Evolutionary conservation across 2,113 vertebrate genomes (phyloP).

Genomic region (Istiophorus platypterus): DNA sequence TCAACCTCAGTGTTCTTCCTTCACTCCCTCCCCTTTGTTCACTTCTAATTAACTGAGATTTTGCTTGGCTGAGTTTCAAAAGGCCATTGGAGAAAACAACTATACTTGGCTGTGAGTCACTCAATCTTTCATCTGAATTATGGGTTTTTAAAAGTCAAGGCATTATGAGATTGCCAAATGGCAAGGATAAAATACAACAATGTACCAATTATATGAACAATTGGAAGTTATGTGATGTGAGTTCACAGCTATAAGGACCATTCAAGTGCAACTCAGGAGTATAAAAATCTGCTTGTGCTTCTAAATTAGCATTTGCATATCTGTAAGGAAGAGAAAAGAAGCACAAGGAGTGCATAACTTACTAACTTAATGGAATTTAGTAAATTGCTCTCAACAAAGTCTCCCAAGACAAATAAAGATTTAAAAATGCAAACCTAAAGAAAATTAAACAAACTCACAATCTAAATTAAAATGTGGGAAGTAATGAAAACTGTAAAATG

Average conservation of each 20-base stretch:
- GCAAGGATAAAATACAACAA: conserved; percentile 71
- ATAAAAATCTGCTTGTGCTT: conserved; percentile 18
- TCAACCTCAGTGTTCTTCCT: conserved; percentile 58
- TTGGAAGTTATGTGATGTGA: conserved; percentile 39
- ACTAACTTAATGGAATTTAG: not conserved
- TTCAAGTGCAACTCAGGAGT: conserved; percentile 9
- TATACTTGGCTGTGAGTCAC: conserved; percentile 63
- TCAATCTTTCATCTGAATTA: conserved; percentile 76
- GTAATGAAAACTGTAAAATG: no score
- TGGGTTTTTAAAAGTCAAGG: conserved; percentile 79
- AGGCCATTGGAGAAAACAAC: conserved; percentile 74
- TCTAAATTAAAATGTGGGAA: no score
- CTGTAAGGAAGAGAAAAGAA: conserved; percentile 7
- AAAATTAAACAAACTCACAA: not conserved
- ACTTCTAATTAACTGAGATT: conserved; percentile 80
- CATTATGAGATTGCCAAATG: conserved; percentile 72
- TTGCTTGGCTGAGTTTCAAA: conserved; percentile 81
- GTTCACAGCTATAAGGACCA: conserved; percentile 18
- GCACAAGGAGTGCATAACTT: not conserved
- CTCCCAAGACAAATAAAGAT: not conserved
- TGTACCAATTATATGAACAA: conserved; percentile 57
- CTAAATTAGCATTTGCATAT: conserved; percentile 22
- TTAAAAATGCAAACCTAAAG: not conserved
- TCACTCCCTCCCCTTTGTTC: conserved; percentile 72
- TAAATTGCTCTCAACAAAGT: not conserved